Conservation (phyloP, 2,113 vertebrate species). For the Melanostigma gelatinosum region DNA sequence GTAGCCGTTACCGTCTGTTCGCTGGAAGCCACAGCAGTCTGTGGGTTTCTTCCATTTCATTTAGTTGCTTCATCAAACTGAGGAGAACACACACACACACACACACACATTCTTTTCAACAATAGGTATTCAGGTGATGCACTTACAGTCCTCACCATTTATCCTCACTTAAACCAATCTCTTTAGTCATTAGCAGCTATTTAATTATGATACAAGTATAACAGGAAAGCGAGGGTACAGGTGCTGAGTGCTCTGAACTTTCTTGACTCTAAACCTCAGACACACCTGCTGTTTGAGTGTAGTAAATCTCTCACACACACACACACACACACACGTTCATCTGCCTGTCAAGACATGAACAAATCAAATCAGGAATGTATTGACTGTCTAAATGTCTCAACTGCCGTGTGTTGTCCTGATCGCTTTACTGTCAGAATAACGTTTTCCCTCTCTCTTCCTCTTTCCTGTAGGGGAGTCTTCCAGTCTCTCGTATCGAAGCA, state of each 20-base stretch:
- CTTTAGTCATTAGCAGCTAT: background rate
- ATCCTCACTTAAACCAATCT: background rate
- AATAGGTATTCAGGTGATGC: background rate
- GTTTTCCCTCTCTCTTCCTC: constrained; percentile 42
- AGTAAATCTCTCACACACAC: constrained; percentile 16
- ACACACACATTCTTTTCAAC: background rate
- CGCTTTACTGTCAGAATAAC: constrained; percentile 20
- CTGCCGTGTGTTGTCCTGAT: background rate
- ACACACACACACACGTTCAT: constrained; percentile 9
- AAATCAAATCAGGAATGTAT: constrained; percentile 25
- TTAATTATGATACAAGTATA: constrained; percentile 34
- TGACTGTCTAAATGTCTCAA: background rate
- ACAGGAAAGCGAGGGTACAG: constrained; percentile 3
- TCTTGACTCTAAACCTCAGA: constrained; percentile 37
- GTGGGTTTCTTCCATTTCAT: constrained; percentile 5
- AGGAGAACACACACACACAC: background rate
- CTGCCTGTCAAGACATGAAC: constrained; percentile 37
- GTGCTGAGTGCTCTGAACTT: constrained; percentile 14
- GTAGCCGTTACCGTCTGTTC: background rate
- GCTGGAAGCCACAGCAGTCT: background rate
- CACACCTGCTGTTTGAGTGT: constrained; percentile 31
- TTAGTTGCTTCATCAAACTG: background rate
- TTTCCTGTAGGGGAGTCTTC: constrained; percentile 91
- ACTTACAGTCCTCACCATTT: background rate
- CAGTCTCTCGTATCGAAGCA: constrained; percentile 96